phyloP scores from a whole-genome alignment of 2,113 vertebrate species.

The Dolichotis patagonum region DNA sequence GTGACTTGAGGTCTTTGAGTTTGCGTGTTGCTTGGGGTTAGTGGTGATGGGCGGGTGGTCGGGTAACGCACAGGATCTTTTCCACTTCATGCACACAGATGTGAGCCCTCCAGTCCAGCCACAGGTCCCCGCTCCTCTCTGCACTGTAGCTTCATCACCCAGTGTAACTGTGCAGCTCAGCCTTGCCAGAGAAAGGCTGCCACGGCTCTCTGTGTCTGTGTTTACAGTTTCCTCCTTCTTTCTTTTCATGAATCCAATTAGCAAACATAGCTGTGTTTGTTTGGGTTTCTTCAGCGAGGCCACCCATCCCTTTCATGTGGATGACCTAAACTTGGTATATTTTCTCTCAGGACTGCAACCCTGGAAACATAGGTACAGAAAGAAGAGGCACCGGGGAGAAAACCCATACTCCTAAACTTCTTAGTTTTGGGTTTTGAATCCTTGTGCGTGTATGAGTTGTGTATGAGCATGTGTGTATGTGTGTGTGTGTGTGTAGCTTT shows the following conservation, averaged over 20 bases:
- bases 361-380: conserved; percentile 19
- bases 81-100: not conserved
- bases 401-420: not conserved
- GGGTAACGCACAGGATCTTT: not conserved
- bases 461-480: not conserved
- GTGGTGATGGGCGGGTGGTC: not conserved
- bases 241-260: conserved; percentile 59
- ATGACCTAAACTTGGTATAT: not conserved
- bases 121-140: not conserved
- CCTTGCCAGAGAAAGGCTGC: not conserved
- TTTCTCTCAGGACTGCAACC: conserved; percentile 56
- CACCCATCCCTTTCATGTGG: not conserved
- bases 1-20: not conserved
- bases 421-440: not conserved
- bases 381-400: fast-evolving
- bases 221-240: conserved; percentile 51
- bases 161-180: not conserved
- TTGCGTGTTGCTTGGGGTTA: not conserved
- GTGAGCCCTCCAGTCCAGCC: not conserved
- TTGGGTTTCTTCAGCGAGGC: conserved; percentile 56
- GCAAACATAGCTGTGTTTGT: conserved; percentile 56
- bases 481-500: not conserved
- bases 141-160: not conserved
- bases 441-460: not conserved
- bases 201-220: not conserved